Conservation (phyloP, 2,113 vertebrate genomes). For the Calidris pygmaea region DNA sequence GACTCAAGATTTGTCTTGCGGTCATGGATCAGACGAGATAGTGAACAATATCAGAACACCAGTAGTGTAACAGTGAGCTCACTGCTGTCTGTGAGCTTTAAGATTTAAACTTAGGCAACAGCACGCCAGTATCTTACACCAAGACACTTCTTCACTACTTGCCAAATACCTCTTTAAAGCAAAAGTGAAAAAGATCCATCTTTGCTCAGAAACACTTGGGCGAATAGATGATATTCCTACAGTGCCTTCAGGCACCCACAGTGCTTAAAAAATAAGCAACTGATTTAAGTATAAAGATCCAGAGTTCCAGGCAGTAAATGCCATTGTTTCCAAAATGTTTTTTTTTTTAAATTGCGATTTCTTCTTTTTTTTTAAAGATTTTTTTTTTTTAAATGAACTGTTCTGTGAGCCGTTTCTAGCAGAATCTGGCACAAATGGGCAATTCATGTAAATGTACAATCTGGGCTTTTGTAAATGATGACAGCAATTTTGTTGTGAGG, state of each 20-base stretch:
- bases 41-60: not conserved
- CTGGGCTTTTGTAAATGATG: not conserved
- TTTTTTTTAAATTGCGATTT: not conserved
- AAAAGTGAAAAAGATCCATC: not conserved
- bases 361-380: not conserved
- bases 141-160: not conserved
- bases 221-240: not conserved
- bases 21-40: not conserved
- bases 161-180: not conserved
- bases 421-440: not conserved
- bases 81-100: not conserved
- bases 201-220: not conserved
- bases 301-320: not conserved
- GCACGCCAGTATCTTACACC: not conserved
- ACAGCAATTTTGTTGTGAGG: not conserved
- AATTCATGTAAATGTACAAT: not conserved
- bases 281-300: not conserved
- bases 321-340: not conserved
- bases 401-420: not conserved
- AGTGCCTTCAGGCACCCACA: not conserved
- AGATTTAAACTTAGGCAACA: not conserved
- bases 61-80: not conserved
- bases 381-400: not conserved
- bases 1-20: not conserved
- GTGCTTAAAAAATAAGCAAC: not conserved